phyloP scores from a whole-genome alignment of 2,888 invertebrate species.

The Siphlonurus alternatus region DNA sequence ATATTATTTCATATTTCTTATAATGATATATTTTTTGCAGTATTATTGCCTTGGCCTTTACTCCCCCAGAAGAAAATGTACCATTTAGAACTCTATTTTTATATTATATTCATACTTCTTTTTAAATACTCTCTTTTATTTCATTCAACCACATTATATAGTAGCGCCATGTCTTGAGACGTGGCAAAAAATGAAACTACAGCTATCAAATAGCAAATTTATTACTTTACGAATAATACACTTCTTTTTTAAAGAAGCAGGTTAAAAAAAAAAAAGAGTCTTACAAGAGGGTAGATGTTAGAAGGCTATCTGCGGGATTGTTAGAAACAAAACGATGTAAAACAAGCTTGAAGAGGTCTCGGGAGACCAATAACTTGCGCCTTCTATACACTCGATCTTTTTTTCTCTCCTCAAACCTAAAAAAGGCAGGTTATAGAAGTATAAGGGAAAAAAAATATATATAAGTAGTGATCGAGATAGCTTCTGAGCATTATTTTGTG shows the following conservation, averaged over 20 bases:
- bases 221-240: slow-evolving; percentile 1
- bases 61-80: too few relatives aligned
- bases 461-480: not conserved
- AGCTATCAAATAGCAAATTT: slow-evolving; percentile 1
- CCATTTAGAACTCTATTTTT: too few relatives aligned
- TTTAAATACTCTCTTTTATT: too few relatives aligned
- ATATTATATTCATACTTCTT: too few relatives aligned
- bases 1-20: too few relatives aligned
- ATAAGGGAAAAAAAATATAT: not conserved
- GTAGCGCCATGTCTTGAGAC: too few relatives aligned
- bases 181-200: too few relatives aligned
- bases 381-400: not conserved
- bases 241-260: not conserved
- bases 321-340: slow-evolving; percentile 4
- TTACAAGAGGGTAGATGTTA: not conserved
- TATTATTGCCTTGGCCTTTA: too few relatives aligned
- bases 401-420: not conserved
- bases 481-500: not conserved
- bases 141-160: too few relatives aligned
- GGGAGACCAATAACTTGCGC: not conserved
- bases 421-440: not conserved
- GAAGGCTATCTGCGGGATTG: not conserved
- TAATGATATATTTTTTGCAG: too few relatives aligned
- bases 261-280: not conserved
- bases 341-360: slow-evolving; percentile 1